Evolutionary conservation across 1,140 invertebrate species (phyloP).

Genomic region (Drosophila ambigua): DNA sequence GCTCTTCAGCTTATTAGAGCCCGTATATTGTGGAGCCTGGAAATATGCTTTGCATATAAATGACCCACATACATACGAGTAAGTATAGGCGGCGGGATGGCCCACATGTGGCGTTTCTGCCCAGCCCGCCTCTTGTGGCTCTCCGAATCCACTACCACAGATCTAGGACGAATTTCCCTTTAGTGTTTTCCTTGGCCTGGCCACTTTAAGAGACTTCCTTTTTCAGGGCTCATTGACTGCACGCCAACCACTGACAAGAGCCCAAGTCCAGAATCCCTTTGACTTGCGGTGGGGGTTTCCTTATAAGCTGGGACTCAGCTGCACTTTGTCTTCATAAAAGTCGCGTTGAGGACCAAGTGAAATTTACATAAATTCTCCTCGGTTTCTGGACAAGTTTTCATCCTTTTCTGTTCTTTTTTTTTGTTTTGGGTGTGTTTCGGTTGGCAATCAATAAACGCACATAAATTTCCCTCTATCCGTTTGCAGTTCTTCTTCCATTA

Average conservation of each 20-base stretch:
- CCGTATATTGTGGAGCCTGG: slow-evolving; percentile 63
- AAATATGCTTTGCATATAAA: slow-evolving; percentile 76
- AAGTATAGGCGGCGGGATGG: slow-evolving; percentile 23
- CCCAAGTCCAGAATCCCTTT: slow-evolving; percentile 15
- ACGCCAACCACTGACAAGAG: slow-evolving; percentile 16
- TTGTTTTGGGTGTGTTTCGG: slow-evolving; percentile 17
- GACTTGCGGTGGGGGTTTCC: slow-evolving; percentile 22
- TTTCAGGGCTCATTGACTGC: slow-evolving; percentile 58
- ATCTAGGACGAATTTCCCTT: slow-evolving; percentile 44
- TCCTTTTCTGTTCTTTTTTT: slow-evolving; percentile 29
- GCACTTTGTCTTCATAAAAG: slow-evolving; percentile 77
- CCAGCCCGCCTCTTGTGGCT: background rate
- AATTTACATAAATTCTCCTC: slow-evolving; percentile 74
- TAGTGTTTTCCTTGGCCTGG: slow-evolving; percentile 40
- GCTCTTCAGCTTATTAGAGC: slow-evolving; percentile 61
- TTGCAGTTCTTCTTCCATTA: slow-evolving; percentile 62
- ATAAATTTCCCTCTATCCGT: slow-evolving; percentile 73
- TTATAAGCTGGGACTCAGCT: slow-evolving; percentile 47
- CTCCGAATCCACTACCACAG: background rate
- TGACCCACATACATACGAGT: slow-evolving; percentile 55
- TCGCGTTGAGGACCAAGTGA: slow-evolving; percentile 55
- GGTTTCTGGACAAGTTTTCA: slow-evolving; percentile 40
- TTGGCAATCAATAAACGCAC: slow-evolving; percentile 73
- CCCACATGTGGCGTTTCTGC: slow-evolving; percentile 47
- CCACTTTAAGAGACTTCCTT: slow-evolving; percentile 54